Evolutionary conservation across 2,888 invertebrate species (phyloP), one percentile per base, ranked within the genome.

Genomic region (Rutpela maculata): DNA sequence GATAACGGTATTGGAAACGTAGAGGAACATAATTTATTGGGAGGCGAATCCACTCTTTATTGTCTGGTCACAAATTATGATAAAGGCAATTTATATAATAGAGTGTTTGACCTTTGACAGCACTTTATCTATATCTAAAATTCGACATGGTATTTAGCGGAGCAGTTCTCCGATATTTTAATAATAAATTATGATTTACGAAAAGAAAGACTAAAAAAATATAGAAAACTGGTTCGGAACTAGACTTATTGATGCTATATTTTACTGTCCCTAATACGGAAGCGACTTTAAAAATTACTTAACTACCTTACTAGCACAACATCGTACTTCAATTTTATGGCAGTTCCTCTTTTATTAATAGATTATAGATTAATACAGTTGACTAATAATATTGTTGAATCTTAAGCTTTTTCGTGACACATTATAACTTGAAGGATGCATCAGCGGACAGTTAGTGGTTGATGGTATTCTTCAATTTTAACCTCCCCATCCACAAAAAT

Each of bases 31-130:
- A 63, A 35, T 63, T 63, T 63, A 63, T 63, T 35, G 26, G 35
- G 31, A 63, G 35, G 62, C 62, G 62, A 63, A 10, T 35, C 62
- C 31, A 35, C 35, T 11, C 62, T 63, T 63, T 63, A 63, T 63
- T 63, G 62, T 63, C 62, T 63, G 62, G 62, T 31, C 62, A 26
- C 62, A 31, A 63, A 63, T 63, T 63, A 63, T 63, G 62, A 63
- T 63, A 63, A 63, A 35, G 62, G 62, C 62, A 63, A 63, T 63
- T 63, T 63, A 35, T 63, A 31, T 63, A 63, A 63, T 31, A 35
- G 62, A 63, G 17, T 35, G n/a, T 63, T 63, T 63, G 62, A 35
- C 62, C 62, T 63, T 63, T 63, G 62, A 31, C 62, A 35, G 62
- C 62, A 63, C 62, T 31, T 63, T 63, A 63, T 63, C 62, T 35